These are phyloP conservation scores for Eulemur rufifrons DNA, from an alignment of 2,113 vertebrate species.

Conservation along the genomic window DNA sequence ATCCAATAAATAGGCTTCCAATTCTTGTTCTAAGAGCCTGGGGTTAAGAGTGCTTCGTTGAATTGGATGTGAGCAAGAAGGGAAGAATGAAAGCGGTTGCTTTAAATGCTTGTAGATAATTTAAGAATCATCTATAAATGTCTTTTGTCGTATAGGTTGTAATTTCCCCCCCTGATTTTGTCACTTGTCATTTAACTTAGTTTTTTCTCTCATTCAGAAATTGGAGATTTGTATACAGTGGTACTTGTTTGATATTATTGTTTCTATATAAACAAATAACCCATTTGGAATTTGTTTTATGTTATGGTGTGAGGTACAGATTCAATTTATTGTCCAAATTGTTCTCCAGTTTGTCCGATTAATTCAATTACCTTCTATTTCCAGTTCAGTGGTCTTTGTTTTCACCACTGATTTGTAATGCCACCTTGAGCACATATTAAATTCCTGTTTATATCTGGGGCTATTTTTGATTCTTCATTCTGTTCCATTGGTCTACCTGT, in stretches of 20 bases:
- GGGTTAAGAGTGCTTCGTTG: background rate
- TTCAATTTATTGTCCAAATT: background rate
- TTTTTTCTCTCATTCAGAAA: background rate
- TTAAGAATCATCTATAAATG: background rate
- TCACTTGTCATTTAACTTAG: background rate
- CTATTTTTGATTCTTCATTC: background rate
- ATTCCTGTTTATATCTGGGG: background rate
- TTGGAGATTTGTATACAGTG: background rate
- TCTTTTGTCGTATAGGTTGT: background rate
- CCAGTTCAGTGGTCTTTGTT: background rate
- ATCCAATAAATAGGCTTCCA: background rate
- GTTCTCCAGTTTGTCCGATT: background rate
- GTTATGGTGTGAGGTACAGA: background rate
- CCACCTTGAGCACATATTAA: background rate
- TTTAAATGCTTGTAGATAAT: background rate
- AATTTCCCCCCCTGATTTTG: background rate
- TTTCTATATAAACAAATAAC: constrained; percentile 17
- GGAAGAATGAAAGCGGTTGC: background rate
- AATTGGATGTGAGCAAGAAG: background rate
- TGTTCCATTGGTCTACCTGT: background rate
- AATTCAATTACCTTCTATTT: background rate
- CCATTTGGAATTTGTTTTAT: background rate
- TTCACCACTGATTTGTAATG: background rate
- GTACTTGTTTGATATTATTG: background rate
- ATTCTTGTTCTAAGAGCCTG: background rate